Evolutionary conservation across 1,140 invertebrate genomes (phyloP), one percentile per base, ranked within the genome.

Genomic region (Eulimnadia texana): DNA sequence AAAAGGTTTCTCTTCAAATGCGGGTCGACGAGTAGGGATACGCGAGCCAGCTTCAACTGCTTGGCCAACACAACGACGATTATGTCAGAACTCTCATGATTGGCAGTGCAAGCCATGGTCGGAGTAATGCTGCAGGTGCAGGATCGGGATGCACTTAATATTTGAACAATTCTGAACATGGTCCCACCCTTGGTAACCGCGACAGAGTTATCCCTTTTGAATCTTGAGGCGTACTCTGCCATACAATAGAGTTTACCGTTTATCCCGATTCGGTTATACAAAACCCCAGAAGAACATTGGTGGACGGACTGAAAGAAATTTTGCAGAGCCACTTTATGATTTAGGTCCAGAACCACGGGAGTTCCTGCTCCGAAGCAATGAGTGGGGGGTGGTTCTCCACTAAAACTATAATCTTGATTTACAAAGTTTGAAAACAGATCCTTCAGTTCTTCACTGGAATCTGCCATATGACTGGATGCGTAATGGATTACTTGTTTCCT

Each of bases 161-260:
- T 42, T 16, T 6, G 33, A 42, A 42, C 33, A 16, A 60, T 60
- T 22, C 20, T 3, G 27, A 19, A 60, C 25, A 27, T 20, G 13
- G 20, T 27, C 3, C 42, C 49, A 50, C 20, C 2, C 3, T 23
- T 2, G 10, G 42, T 13, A n/a, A 23, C 20, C 23, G 50, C 49
- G 50, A 50, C 27, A 23, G 58, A 60, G 24, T 60, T 60, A 47
- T 60, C 23, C 19, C 58, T 10, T 27, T 25, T 20, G 20, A 22
- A 50, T 19, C 16, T n/a, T 19, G 42, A 22, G 42, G 28, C 3
- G 27, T 60, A 60, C 19, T 22, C 23, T 16, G 11, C 19, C 24
- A 47, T 60, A 50, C 42, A 60, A 60, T 50, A 60, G n/a, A 50
- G 3, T 60, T 47, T 52, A 22, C 58, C 42, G 22, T 60, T 49